A percentile compares a stretch with the other conserved stretches of the same genome.
Conservation (phyloP, 2,113 vertebrate genomes). For the Cavia porcellus region DNA sequence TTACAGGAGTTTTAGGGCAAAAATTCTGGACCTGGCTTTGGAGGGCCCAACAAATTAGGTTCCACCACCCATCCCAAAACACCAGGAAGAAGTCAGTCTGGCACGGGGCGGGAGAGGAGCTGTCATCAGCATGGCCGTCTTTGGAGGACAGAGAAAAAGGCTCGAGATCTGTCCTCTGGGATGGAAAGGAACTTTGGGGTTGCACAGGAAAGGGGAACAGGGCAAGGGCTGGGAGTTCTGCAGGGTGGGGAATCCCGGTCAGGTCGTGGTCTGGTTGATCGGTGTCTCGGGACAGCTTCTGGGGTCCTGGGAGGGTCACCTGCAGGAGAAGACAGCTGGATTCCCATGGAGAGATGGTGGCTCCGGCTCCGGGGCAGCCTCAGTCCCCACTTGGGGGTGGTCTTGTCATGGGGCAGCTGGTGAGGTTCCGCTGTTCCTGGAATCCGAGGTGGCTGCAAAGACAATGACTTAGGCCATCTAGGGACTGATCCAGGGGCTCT, state of each 20-base stretch:
- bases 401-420: neutral
- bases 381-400: neutral
- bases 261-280: neutral
- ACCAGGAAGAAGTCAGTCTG: neutral
- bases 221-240: neutral
- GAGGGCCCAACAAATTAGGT: neutral
- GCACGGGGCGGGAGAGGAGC: neutral
- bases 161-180: neutral
- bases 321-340: neutral
- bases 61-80: neutral
- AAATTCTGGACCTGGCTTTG: neutral
- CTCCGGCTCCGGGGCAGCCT: neutral
- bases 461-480: neutral
- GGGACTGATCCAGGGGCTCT: neutral
- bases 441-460: neutral
- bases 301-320: neutral
- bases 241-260: neutral
- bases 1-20: neutral
- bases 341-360: neutral
- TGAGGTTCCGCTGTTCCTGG: neutral
- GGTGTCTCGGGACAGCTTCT: neutral
- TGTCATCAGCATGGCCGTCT: neutral
- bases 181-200: neutral
- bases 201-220: neutral
- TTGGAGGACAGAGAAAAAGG: neutral